Evolutionary conservation across 2,888 invertebrate genomes (phyloP).

Genomic region (Stratiomys singularior): DNA sequence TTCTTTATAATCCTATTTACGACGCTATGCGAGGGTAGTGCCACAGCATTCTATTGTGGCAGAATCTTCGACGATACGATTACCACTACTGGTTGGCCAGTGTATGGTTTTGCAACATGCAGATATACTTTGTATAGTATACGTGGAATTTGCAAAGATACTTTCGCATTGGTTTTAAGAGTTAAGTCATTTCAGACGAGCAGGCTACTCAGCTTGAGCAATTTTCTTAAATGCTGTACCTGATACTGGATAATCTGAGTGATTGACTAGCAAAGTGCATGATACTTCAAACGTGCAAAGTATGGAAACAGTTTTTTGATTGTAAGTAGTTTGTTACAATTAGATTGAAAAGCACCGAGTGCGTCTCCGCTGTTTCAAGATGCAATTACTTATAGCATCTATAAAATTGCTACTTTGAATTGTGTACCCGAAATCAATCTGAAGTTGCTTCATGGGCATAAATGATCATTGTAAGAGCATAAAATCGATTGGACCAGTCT

Average conservation of each 20-base stretch:
- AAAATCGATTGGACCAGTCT: too few species aligned
- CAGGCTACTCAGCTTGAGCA: constrained; percentile 6
- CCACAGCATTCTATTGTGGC: constrained; percentile 33
- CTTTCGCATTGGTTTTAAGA: not conserved
- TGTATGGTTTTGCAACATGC: constrained; percentile 9
- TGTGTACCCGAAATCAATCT: too few species aligned
- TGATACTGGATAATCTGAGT: constrained; percentile 10
- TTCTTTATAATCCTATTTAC: constrained; percentile 28
- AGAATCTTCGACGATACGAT: too few species aligned
- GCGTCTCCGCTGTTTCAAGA: too few species aligned
- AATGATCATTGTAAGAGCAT: too few species aligned
- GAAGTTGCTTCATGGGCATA: too few species aligned
- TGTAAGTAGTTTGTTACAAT: too few species aligned
- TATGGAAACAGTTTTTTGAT: constrained; percentile 12
- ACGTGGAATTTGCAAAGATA: constrained; percentile 19
- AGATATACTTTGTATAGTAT: constrained; percentile 20
- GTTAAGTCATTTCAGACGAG: constrained; percentile 31
- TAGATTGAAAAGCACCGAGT: too few species aligned
- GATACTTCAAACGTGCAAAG: not conserved
- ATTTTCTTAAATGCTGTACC: constrained; percentile 26
- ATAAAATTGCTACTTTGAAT: too few species aligned
- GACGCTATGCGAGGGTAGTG: constrained; percentile 37
- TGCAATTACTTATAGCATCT: too few species aligned
- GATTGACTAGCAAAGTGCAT: constrained; percentile 20
- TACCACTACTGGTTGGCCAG: not conserved